phyloP scores from a whole-genome alignment of 2,888 invertebrate species.

The Andricus curvator region DNA sequence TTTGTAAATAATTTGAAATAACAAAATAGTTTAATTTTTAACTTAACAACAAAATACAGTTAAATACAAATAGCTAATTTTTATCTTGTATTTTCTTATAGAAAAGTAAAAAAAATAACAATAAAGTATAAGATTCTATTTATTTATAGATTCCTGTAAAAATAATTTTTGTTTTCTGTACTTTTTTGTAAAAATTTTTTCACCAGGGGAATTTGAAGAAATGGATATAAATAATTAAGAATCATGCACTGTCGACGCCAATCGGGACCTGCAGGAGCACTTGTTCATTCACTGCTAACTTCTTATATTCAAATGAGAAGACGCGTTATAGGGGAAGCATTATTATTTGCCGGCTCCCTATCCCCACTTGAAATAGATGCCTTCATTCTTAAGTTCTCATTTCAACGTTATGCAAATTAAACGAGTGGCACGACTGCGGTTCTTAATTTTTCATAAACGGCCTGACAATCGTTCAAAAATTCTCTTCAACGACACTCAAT shows the following conservation, averaged over 20 bases:
- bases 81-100: too few relatives aligned
- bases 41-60: too few relatives aligned
- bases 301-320: constrained; percentile 71
- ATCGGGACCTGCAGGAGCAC: constrained; percentile 34
- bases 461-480: constrained; percentile 52
- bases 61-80: too few relatives aligned
- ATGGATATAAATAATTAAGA: too few relatives aligned
- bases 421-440: constrained; percentile 51
- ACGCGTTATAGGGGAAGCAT: constrained; percentile 62
- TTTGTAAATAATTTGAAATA: too few relatives aligned
- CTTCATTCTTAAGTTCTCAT: constrained; percentile 69
- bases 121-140: too few relatives aligned
- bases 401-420: constrained; percentile 70
- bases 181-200: too few relatives aligned
- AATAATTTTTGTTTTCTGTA: too few relatives aligned
- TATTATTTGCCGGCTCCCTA: constrained; percentile 63
- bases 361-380: constrained; percentile 64
- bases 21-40: too few relatives aligned
- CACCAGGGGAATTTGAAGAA: too few relatives aligned
- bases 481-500: constrained; percentile 18
- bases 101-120: too few relatives aligned
- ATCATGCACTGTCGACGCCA: neutral
- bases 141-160: too few relatives aligned
- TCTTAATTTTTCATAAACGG: constrained; percentile 53
- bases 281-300: constrained; percentile 52